Evolutionary conservation across 2,113 vertebrate genomes (phyloP), one percentile per base, ranked within the genome.

Genomic region (Spea multiplicata): DNA sequence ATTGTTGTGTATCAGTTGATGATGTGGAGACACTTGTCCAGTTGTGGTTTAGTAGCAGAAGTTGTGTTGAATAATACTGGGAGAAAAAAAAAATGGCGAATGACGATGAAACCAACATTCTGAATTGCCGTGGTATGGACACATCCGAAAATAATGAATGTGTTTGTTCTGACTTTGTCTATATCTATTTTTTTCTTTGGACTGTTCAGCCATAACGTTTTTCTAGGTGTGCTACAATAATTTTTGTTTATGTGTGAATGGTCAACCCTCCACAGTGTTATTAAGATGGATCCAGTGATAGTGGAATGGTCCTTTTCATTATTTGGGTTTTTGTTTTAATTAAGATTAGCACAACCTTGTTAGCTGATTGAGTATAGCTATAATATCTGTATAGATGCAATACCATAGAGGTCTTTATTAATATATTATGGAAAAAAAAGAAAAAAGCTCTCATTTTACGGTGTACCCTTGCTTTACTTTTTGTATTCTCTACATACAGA

Each of bases 311-410:
- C 86, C 85, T 84, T 87, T 87, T 78, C 44, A 45, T 92, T 92
- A 85, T 84, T 89, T n/a, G n/a, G n/a, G 85, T 88, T 89, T 83
- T 90, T 91, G 88, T 88, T 91, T 87, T 94, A 94, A 93, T 92
- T 93, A 94, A 91, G 90, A 94, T 91, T 90, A 91, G 90, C 91
- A 95, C 91, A 94, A 91, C 89, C 89, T 94, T 92, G 88, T 91
- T 93, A 93, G 91, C 91, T 93, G 89, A 89, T 88, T 91, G 92
- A 88, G 87, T 87, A 92, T 86, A 87, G 92, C 17, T 78, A 92
- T 88, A 93, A 91, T 89, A 91, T 91, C 91, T 92, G 92, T 93
- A 88, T 93, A 92, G 88, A 93, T 89, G 84, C 84, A 88, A 89
- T 89, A 90, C 81, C 88, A 82, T 92, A 91, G 87, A 91, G 84